Base-by-base conservation (phyloP, 2,797 vertebrate species). In the Avahi laniger region DNA sequence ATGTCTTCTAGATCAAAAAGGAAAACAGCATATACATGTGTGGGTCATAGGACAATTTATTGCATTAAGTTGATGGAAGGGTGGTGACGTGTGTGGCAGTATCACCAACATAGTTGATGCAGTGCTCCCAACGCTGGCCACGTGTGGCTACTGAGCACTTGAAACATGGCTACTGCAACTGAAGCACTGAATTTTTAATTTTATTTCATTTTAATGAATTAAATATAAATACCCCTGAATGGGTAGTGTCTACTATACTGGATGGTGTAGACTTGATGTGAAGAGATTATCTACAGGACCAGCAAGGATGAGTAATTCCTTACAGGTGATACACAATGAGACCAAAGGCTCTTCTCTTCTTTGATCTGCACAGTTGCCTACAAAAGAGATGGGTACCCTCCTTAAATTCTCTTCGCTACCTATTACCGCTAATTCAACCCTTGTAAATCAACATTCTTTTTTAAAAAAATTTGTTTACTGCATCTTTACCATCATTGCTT, bases 1-100 rank as follows among this genome's bases (percentile, higher is more conserved):
- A 61, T 43, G 24, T 46, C 79, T 83, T 95, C 89, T 70, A 41
- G 22, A 52, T 89, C 57, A 52, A 85, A 69, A 93, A 59, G 14
- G 50, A 78, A 85, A 80, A 70, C 26, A 43, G 41, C 89, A 48
- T 46, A 50, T 20, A 46, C 52, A 54, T n/a, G 10, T 33, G 2
- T 43, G 12, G 17, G 33, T 57, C 26, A 20, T 18, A 20, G 6
- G 18, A 20, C 41, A 82, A 11, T 61, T 28, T 63, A 4, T 1
- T 24, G 17, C 43, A 13, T 78, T 18, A 26, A 41, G 38, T 6
- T 4, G 28, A 50, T 28, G 17, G 28, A 17, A 65, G 15, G 15
- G 13, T 38, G 41, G 75, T 17, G 14, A 28, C 8, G 0, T 59
- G 1, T 22, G 5, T 72, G 63, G 24, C 12, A 38, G 15, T 7